Evolutionary conservation across 2,113 vertebrate species (phyloP), one percentile per base, ranked within the genome.

Genomic region (Silurus meridionalis): DNA sequence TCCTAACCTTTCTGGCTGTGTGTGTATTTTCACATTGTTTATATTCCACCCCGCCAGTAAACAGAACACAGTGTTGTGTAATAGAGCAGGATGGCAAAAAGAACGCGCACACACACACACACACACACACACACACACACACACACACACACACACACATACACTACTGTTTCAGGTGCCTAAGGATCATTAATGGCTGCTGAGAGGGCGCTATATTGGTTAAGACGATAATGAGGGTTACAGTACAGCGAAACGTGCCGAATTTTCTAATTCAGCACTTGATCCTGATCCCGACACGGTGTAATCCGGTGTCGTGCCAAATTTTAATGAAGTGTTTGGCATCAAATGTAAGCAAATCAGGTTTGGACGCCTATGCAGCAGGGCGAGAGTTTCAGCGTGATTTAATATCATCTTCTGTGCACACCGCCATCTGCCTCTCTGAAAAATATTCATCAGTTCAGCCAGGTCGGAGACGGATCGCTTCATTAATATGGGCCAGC

Each of bases 381-480:
- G 21, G 46, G 52, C 17, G 13, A 57, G 72, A n/a, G 25, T 13
- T 79, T 58, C 80, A 25, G 6, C 4, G 2, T 83, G 82, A 83
- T 80, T 85, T 46, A 83, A 60, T 57, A 58, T 89, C 58, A 17
- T 28, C 71, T 74, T 87, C 84, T 80, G 82, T 87, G 80, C 80
- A 58, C 37, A 46, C 8, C 71, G 78, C 88, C 88, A 87, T 87
- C 86, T 89, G 88, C 86, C 81, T 63, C 66, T 52, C 57, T 8
- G 23, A 80, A 80, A 86, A 67, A 52, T 85, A 86, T 87, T 87
- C 88, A 87, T 89, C 86, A 89, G 83, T 89, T 81, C 85, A 72
- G 64, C 81, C 86, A 87, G 85, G 85, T 87, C 85, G 83, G 64
- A 86, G 88, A 89, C 82, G 80, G 87, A 87, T 85, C 81, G 53